Conservation (phyloP, 2,888 invertebrate genomes). For the Drosophila quinaria region DNA sequence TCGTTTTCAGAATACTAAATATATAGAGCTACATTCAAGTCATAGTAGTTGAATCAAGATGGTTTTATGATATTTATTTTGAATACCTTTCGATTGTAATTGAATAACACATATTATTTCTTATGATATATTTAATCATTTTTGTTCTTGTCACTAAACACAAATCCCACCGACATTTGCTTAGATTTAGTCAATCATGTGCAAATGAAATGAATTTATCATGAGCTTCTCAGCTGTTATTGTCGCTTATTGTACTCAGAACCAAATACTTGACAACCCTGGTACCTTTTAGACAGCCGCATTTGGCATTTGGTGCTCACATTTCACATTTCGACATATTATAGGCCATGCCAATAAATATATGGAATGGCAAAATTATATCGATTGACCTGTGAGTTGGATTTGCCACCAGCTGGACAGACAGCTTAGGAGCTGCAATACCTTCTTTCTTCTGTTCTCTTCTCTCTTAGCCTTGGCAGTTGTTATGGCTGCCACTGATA, state of each 20-base stretch:
- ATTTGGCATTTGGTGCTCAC: constrained; percentile 14
- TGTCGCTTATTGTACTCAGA: constrained; percentile 22
- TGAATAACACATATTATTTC: no score
- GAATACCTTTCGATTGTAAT: background rate
- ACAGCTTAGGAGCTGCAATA: constrained; percentile 1
- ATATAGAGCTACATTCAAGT: background rate
- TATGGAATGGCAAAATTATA: constrained; percentile 56
- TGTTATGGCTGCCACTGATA: constrained; percentile 49
- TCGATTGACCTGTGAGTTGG: constrained; percentile 60
- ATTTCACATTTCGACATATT: constrained; percentile 35
- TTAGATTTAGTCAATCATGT: constrained; percentile 52
- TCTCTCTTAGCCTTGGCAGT: background rate
- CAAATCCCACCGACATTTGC: constrained; percentile 41
- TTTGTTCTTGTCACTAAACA: background rate
- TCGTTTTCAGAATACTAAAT: constrained; percentile 7
- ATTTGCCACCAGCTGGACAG: constrained; percentile 27
- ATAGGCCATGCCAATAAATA: constrained; percentile 69
- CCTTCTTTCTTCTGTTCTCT: background rate
- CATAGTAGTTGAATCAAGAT: background rate
- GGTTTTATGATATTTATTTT: background rate
- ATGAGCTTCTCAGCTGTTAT: constrained; percentile 66
- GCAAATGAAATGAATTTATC: constrained; percentile 74
- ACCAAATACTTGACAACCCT: constrained; percentile 29
- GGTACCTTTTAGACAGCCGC: background rate
- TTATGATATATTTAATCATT: no score